A percentile compares a stretch with the other conserved stretches of the same genome.
phyloP scores from a whole-genome alignment of 2,113 vertebrate species.

The Solenodon paradoxus region DNA sequence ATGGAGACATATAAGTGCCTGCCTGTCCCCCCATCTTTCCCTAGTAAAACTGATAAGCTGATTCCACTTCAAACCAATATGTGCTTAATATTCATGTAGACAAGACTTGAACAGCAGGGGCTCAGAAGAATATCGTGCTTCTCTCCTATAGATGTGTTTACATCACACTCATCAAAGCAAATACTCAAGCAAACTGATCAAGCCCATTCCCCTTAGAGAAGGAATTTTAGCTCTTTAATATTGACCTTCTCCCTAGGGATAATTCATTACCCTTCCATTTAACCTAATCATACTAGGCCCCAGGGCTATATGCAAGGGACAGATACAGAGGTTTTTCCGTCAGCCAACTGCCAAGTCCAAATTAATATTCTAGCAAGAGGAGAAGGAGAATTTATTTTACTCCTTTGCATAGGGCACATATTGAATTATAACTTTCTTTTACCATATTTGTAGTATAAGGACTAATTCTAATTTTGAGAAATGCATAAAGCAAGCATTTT shows the following conservation, averaged over 20 bases:
- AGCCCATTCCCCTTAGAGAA: neutral
- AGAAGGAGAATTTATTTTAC: neutral
- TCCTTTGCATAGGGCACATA: neutral
- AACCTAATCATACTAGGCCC: neutral
- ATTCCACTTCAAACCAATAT: neutral
- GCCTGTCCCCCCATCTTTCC: neutral
- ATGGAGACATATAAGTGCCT: neutral
- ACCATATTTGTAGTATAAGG: neutral
- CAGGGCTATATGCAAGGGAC: neutral
- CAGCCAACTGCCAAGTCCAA: neutral
- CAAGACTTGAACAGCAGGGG: neutral
- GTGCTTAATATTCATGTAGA: neutral
- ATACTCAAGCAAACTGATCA: neutral
- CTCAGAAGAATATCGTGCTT: neutral
- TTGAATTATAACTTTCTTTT: slow-evolving; percentile 5
- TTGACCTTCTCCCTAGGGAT: neutral
- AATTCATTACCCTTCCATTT: neutral
- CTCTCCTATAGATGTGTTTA: neutral
- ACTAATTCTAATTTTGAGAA: slow-evolving; percentile 12
- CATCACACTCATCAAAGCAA: neutral
- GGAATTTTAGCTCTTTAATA: neutral
- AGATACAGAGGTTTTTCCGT: neutral
- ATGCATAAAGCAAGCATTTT: neutral
- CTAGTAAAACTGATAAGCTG: neutral
- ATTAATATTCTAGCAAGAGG: neutral